Evolutionary conservation across 2,888 invertebrate species (phyloP).

Genomic region (Cantharis nigra): DNA sequence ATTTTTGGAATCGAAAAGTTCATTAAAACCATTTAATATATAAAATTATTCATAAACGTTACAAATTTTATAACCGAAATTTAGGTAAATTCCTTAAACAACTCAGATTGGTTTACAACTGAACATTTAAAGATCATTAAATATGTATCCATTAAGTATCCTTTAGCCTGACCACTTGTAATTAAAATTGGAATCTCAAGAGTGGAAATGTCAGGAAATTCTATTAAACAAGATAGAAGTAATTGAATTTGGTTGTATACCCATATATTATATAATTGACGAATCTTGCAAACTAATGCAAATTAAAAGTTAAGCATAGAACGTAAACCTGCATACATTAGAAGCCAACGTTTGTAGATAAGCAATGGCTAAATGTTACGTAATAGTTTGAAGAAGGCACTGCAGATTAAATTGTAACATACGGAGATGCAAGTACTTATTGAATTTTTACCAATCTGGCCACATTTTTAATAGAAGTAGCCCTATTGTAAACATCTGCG

Average conservation of each 20-base stretch:
- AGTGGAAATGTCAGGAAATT: constrained; percentile 23
- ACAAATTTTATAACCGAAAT: constrained; percentile 1
- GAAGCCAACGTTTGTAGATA: not conserved
- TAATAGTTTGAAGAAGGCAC: not conserved
- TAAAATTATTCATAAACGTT: not conserved
- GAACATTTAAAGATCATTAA: constrained; percentile 26
- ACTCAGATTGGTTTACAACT: constrained; percentile 24
- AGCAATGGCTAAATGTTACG: not conserved
- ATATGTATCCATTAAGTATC: constrained; percentile 22
- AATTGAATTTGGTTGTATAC: constrained; percentile 18
- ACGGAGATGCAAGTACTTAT: constrained; percentile 34
- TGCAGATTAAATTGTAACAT: constrained; percentile 23
- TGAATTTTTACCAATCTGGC: constrained; percentile 50
- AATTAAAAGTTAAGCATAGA: not conserved
- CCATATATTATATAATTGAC: constrained; percentile 3
- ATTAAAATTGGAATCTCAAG: constrained; percentile 34
- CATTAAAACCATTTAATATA: not conserved
- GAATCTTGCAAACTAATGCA: constrained; percentile 11
- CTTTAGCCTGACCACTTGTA: constrained; percentile 33
- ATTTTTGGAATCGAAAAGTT: not conserved
- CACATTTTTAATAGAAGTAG: constrained; percentile 47
- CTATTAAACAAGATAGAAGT: constrained; percentile 20
- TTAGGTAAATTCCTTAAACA: constrained; percentile 24
- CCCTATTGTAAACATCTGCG: constrained; percentile 53
- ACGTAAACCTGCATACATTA: not conserved